These are phyloP conservation scores for Selenia dentaria DNA, from an alignment of 2,888 invertebrate species.

Conservation along the genomic window DNA sequence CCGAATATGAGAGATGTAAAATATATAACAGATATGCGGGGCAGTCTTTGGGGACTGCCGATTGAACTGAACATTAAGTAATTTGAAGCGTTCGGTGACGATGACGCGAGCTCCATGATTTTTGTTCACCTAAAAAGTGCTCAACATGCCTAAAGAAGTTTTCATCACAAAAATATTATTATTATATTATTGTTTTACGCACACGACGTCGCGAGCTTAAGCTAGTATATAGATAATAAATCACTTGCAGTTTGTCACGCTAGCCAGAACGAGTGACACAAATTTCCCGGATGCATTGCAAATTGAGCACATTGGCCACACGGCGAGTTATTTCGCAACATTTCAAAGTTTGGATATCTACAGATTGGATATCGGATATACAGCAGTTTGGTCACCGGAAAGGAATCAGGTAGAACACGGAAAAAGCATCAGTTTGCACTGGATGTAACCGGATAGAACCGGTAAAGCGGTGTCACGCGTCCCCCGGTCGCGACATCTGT, in stretches of 20 bases:
- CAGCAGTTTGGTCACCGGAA: not conserved
- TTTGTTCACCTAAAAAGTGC: too few relatives aligned
- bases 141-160: too few relatives aligned
- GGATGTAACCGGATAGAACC: conserved; percentile 30
- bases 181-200: too few relatives aligned
- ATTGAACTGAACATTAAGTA: too few relatives aligned
- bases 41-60: too few relatives aligned
- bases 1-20: too few relatives aligned
- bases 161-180: too few relatives aligned
- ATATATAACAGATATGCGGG: too few relatives aligned
- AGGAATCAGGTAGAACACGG: conserved; percentile 14
- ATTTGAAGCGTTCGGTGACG: too few relatives aligned
- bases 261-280: not conserved
- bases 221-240: too few relatives aligned
- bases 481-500: conserved; percentile 32
- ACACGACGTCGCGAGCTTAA: too few relatives aligned
- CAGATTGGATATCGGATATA: conserved; percentile 2
- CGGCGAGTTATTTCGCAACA: not conserved
- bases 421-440: conserved; percentile 25
- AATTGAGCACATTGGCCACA: not conserved
- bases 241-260: not conserved
- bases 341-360: conserved; percentile 4
- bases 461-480: conserved; percentile 21
- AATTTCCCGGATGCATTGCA: not conserved
- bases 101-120: too few relatives aligned